A percentile compares a stretch with the other conserved stretches of the same genome.
phyloP scores from a whole-genome alignment of 2,888 invertebrate genomes.

The Synergus japonicus region DNA sequence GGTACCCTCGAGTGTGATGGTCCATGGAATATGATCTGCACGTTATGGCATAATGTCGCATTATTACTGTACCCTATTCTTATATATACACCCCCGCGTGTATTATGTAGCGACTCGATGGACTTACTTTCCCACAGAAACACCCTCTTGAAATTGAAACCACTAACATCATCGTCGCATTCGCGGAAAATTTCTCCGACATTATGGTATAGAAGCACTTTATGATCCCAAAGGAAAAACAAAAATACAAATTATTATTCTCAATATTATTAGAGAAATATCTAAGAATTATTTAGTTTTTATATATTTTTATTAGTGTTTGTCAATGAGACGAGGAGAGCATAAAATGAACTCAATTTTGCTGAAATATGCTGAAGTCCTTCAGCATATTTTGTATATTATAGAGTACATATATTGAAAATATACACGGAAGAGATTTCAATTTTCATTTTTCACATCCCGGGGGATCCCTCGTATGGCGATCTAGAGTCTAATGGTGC shows the following conservation, averaged over 20 bases:
- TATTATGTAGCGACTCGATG: conserved; percentile 59
- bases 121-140: conserved; percentile 68
- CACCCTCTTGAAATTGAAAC: conserved; percentile 68
- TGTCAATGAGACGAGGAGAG: too few relatives aligned
- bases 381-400: too few relatives aligned
- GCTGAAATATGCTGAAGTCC: too few relatives aligned
- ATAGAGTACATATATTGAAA: not conserved
- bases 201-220: not conserved
- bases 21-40: conserved; percentile 64
- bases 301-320: too few relatives aligned
- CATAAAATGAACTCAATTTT: too few relatives aligned
- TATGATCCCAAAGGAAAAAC: not conserved
- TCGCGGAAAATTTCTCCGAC: conserved; percentile 27
- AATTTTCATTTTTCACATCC: conserved; percentile 4
- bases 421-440: not conserved
- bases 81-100: conserved; percentile 63
- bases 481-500: conserved; percentile 52
- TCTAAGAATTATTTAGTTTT: too few relatives aligned
- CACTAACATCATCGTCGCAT: conserved; percentile 58
- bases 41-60: conserved; percentile 67
- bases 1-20: conserved; percentile 15
- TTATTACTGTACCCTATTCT: conserved; percentile 66
- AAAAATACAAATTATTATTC: not conserved
- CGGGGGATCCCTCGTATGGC: conserved; percentile 21
- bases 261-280: conserved; percentile 41